phyloP scores from a whole-genome alignment of 1,140 invertebrate species.

The Pomacea maculata region DNA sequence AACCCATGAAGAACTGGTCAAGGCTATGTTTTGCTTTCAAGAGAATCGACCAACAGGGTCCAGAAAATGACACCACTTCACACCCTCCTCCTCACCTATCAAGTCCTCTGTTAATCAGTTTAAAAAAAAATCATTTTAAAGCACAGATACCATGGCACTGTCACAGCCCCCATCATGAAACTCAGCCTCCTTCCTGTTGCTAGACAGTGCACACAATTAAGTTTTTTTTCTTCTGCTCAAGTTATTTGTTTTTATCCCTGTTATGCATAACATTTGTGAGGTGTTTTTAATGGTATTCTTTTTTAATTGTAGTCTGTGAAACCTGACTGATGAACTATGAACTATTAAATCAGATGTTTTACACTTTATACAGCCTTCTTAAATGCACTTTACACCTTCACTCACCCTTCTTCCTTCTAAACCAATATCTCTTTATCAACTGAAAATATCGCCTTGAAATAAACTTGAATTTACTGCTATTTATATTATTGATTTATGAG shows the following conservation, averaged over 20 bases:
- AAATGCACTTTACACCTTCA: constrained; percentile 8
- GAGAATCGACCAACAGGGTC: too few species aligned
- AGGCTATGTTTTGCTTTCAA: too few species aligned
- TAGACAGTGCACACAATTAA: background rate
- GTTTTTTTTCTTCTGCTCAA: background rate
- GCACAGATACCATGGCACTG: background rate
- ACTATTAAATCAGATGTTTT: constrained; percentile 6
- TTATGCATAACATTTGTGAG: background rate
- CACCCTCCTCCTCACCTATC: background rate
- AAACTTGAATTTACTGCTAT: constrained; percentile 21
- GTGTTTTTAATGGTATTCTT: background rate
- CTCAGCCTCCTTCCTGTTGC: background rate
- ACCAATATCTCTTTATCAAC: background rate
- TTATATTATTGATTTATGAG: background rate
- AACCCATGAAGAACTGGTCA: too few species aligned
- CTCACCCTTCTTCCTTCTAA: background rate
- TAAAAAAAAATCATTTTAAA: too few species aligned
- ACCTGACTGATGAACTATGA: background rate
- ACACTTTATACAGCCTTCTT: constrained; percentile 11
- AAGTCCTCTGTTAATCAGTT: too few species aligned
- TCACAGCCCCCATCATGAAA: background rate
- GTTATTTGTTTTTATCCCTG: background rate
- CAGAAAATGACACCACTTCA: background rate
- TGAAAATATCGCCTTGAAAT: constrained; percentile 24
- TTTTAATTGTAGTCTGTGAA: constrained; percentile 5